phyloP scores from a whole-genome alignment of 30 jellyfish, hydroid and myxozoan species.

The Cassiopea xamachana region DNA sequence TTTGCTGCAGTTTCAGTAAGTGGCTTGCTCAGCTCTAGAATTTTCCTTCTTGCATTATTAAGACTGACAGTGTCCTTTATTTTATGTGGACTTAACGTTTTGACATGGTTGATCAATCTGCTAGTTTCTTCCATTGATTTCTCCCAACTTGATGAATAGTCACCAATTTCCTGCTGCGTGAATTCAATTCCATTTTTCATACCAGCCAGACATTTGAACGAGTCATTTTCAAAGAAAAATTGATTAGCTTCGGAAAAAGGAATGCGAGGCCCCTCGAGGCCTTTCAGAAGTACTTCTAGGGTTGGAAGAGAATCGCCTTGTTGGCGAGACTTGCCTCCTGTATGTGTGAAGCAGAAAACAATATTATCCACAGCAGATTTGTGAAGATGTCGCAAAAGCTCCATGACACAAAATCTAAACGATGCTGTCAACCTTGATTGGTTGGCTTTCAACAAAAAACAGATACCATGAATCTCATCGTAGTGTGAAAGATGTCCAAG shows the following conservation, averaged over 20 bases:
- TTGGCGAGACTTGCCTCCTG: neutral
- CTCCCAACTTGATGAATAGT: neutral
- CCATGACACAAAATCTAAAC: neutral
- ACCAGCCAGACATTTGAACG: neutral
- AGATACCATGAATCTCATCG: neutral
- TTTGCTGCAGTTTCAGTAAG: neutral
- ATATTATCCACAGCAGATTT: neutral
- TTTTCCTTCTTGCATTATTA: neutral
- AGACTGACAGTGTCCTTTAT: neutral
- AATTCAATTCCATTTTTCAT: neutral
- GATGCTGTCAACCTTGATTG: neutral
- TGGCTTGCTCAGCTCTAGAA: neutral
- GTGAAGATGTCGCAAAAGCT: neutral
- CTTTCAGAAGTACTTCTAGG: neutral
- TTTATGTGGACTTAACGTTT: neutral
- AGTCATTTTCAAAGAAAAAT: neutral
- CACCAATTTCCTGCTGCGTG: neutral
- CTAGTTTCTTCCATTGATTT: neutral
- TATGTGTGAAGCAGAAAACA: neutral
- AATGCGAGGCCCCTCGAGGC: neutral
- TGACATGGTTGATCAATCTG: neutral
- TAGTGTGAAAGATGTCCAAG: slow-evolving; percentile 33
- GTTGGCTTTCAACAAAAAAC: neutral
- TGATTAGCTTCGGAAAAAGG: neutral
- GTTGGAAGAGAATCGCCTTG: neutral